Conservation (phyloP, 2,888 invertebrate species). For the Nomada hirtipes region DNA sequence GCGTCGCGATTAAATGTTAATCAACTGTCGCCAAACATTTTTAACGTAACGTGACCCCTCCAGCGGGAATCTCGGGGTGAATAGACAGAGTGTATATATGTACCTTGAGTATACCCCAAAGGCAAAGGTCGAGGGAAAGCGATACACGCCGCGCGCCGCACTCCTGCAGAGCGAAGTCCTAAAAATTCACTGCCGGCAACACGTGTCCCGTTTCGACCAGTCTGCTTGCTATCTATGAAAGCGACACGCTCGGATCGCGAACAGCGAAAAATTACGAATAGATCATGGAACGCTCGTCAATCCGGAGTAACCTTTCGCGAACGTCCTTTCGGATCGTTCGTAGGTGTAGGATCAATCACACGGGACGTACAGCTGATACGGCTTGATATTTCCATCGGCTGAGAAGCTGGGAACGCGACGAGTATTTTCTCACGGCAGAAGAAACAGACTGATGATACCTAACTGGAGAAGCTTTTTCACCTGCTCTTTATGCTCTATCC, state of each 20-base stretch:
- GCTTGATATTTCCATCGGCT: conserved; percentile 31
- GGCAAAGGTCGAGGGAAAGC: conserved; percentile 2
- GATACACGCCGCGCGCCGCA: not conserved
- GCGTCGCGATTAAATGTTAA: no score
- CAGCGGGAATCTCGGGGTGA: conserved; percentile 34
- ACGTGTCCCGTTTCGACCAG: conserved; percentile 5
- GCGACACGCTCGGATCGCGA: conserved; percentile 5
- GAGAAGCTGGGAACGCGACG: conserved; percentile 8
- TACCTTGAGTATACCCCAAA: conserved; percentile 6
- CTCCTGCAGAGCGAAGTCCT: conserved; percentile 46
- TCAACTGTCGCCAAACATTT: no score
- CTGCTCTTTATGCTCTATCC: conserved; percentile 13
- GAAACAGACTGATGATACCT: conserved; percentile 53
- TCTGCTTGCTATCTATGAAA: not conserved
- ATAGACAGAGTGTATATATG: not conserved
- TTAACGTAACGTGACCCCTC: not conserved
- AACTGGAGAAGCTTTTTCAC: conserved; percentile 44
- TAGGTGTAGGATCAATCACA: conserved; percentile 37
- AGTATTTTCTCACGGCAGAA: conserved; percentile 48
- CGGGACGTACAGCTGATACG: conserved; percentile 6
- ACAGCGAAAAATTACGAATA: conserved; percentile 11
- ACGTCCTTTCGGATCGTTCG: conserved; percentile 27
- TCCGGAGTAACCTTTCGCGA: conserved; percentile 34
- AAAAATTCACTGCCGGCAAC: conserved; percentile 44
- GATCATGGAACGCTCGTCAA: conserved; percentile 8